Evolutionary conservation across 2,888 invertebrate species (phyloP).

Genomic region (Lysandra coridon): DNA sequence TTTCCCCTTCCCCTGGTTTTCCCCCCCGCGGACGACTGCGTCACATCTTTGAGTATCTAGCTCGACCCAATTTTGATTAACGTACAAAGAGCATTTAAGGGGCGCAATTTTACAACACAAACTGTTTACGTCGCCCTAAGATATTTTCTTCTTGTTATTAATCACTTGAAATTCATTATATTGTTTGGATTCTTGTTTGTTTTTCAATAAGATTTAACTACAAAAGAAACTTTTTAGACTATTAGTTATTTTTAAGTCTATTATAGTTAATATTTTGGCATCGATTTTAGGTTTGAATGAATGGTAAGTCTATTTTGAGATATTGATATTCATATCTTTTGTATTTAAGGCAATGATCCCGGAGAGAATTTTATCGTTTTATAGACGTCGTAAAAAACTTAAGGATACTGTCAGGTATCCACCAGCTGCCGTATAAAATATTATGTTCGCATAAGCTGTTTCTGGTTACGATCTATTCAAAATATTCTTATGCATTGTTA

Average conservation of each 20-base stretch:
- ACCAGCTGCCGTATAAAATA: slow-evolving; percentile 10
- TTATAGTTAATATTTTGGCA: too few relatives aligned
- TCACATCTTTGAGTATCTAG: slow-evolving; percentile 27
- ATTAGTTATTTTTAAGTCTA: too few relatives aligned
- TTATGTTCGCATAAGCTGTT: background rate
- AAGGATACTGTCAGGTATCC: slow-evolving; percentile 20
- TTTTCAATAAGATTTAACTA: too few relatives aligned
- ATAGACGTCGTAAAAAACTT: slow-evolving; percentile 23
- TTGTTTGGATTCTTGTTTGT: background rate
- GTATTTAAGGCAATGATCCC: background rate
- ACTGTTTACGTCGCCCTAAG: background rate
- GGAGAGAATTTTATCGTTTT: background rate
- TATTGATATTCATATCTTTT: slow-evolving; percentile 18
- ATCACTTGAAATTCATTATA: background rate
- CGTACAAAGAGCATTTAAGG: slow-evolving; percentile 24
- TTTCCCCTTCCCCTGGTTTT: background rate
- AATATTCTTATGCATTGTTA: background rate
- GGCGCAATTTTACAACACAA: slow-evolving; percentile 10
- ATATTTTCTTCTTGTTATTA: background rate
- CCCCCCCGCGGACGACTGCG: background rate
- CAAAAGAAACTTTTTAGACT: too few relatives aligned
- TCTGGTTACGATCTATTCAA: background rate
- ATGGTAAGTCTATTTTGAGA: background rate
- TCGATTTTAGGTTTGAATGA: too few relatives aligned
- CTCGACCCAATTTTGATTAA: slow-evolving; percentile 28